Evolutionary conservation across 2,888 invertebrate species (phyloP).

Genomic region (Cataglyphis albicans): DNA sequence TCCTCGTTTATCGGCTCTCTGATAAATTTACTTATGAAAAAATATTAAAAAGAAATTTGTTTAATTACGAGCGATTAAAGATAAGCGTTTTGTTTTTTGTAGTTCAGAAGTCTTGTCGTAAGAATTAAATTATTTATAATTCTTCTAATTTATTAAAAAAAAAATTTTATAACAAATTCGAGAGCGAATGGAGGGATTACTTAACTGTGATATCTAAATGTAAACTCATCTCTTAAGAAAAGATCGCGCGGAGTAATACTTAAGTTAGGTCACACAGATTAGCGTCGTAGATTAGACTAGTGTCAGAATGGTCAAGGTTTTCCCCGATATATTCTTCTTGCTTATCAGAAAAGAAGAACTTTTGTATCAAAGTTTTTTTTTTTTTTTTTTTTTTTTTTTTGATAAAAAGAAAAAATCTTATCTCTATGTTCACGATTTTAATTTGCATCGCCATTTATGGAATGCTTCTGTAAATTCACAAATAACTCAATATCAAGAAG

Average conservation of each 20-base stretch:
- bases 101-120: neutral
- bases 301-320: conserved; percentile 40
- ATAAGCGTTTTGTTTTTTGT: neutral
- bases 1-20: neutral
- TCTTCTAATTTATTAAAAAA: neutral
- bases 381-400: neutral
- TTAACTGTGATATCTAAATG: neutral
- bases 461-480: neutral
- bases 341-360: conserved; percentile 15
- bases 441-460: neutral
- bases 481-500: neutral
- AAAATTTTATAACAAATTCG: neutral
- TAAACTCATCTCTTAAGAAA: neutral
- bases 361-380: neutral
- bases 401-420: neutral
- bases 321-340: conserved; percentile 16
- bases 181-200: neutral
- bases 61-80: neutral
- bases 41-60: neutral
- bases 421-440: neutral
- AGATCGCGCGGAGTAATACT: neutral
- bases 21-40: neutral
- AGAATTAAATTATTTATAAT: neutral
- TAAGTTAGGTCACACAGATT: conserved; percentile 18
- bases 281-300: conserved; percentile 13